Evolutionary conservation across 92 coral and sea anemone species (phyloP), one percentile per base, ranked within the genome.

Genomic region (Epizoanthus illoricatus): DNA sequence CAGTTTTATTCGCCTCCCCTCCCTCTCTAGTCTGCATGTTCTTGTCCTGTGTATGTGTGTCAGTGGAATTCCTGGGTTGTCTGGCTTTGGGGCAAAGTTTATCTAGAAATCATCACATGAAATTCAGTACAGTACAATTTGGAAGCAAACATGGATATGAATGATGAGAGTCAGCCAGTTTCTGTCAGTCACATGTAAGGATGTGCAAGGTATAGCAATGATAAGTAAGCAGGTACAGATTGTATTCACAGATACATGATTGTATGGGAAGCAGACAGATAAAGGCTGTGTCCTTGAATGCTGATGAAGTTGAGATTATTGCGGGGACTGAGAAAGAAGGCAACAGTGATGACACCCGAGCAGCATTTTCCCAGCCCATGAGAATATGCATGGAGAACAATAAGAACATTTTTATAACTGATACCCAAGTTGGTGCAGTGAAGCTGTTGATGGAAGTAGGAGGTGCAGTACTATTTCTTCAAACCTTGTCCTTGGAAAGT

Each of bases 281-380:
- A 71, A 59, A 72, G 59, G 56, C 23, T 47, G 75, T 81, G 61
- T 81, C 79, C 36, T 28, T 28, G 36, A 28, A 28, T 81, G 20
- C 16, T 71, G 75, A 59, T 33, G 40, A 47, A 52, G 83, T 75
- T 24, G 43, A 74, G 69, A 67, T 65, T 40, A 73, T 84, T 36
- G 82, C 87, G 24, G 82, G 87, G 65, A 36, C 87, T 21, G 70
- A 76, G 11, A 73, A 75, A 64, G 87, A 84, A 65, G 87, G 75
- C 65, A 84, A 84, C 80, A 74, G 20, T 58, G 74, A 74, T 73
- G 81, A 81, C 83, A 84, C 82, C 39, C 65, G 69, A 36, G 83
- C 76, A 49, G 58, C 82, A 6, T 75, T 84, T 84, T 75, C 76
- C 59, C 76, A 75, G 69, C 87, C 76, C 61, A 84, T 75, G 67